Percentiles rank a stretch among this genome's conserved stretches.
Evolutionary conservation across 2,113 vertebrate genomes (phyloP).

Genomic region (Patagioenas fasciata): DNA sequence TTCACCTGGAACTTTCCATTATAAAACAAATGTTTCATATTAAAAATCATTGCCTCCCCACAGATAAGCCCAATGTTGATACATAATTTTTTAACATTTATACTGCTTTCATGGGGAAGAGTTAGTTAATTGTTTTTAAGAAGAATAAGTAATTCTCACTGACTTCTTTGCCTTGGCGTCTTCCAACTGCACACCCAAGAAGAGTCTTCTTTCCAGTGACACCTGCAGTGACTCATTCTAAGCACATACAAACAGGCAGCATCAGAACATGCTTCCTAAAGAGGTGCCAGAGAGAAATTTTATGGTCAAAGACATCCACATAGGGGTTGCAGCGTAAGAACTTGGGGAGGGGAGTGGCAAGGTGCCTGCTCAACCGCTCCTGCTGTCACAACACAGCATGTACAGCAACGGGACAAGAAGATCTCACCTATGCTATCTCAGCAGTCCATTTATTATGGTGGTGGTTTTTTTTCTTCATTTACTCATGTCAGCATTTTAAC

Average conservation of each 20-base stretch:
- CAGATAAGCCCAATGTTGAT: neutral
- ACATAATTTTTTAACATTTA: neutral
- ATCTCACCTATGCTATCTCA: neutral
- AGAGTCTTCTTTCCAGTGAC: neutral
- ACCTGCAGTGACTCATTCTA: neutral
- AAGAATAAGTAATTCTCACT: neutral
- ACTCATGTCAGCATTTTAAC: neutral
- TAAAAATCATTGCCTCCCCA: neutral
- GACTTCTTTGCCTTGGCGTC: neutral
- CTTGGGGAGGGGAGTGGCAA: fast-evolving
- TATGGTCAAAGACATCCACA: neutral
- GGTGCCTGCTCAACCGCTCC: fast-evolving
- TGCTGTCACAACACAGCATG: neutral
- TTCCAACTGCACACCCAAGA: neutral
- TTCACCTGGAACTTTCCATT: neutral
- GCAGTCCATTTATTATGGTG: neutral
- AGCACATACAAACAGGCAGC: neutral
- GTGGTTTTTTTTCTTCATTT: neutral
- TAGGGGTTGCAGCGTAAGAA: neutral
- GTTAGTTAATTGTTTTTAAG: neutral
- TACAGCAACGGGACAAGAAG: neutral
- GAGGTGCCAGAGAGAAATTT: neutral
- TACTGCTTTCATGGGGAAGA: neutral
- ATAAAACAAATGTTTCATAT: neutral
- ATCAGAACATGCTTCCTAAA: conserved; percentile 20